Percentiles rank a stretch among this genome's conserved stretches.
These are phyloP conservation scores for Phoeniculus purpureus DNA, from an alignment of 2,797 vertebrate species.

Conservation along the genomic window DNA sequence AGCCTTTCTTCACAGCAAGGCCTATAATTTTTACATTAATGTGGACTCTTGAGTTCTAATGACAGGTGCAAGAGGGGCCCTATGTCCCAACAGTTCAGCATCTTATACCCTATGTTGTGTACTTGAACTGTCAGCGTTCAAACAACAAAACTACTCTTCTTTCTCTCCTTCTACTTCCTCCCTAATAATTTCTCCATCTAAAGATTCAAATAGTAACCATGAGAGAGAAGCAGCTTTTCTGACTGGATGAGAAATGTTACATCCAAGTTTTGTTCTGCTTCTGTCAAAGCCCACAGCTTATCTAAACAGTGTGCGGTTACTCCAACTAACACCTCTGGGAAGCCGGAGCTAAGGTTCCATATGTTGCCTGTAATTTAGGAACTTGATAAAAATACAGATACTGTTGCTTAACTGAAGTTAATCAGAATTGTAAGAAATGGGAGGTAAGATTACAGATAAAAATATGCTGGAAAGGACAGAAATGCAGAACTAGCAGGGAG, in stretches of 20 bases:
- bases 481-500: slow-evolving; percentile 30
- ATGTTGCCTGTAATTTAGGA: slow-evolving; percentile 34
- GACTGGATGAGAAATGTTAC: background rate
- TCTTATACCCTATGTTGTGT: background rate
- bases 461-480: slow-evolving; percentile 31
- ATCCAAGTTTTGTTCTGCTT: background rate
- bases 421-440: slow-evolving; percentile 15
- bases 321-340: slow-evolving; percentile 33
- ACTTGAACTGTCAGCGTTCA: background rate
- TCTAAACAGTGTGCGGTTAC: slow-evolving; percentile 22
- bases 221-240: background rate
- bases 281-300: slow-evolving; percentile 4
- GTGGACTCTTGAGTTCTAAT: background rate
- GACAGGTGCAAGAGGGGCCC: background rate
- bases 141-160: background rate
- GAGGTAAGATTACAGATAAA: slow-evolving; percentile 64
- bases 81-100: background rate
- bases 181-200: background rate
- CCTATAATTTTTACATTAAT: background rate
- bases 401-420: slow-evolving; percentile 20
- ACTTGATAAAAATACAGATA: slow-evolving; percentile 50
- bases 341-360: slow-evolving; percentile 10
- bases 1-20: background rate
- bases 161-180: background rate
- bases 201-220: background rate